Percentiles rank a stretch among this genome's conserved stretches.
These are phyloP conservation scores for Pharmacophagus antenor DNA, from an alignment of 2,888 invertebrate genomes.

Conservation along the genomic window DNA sequence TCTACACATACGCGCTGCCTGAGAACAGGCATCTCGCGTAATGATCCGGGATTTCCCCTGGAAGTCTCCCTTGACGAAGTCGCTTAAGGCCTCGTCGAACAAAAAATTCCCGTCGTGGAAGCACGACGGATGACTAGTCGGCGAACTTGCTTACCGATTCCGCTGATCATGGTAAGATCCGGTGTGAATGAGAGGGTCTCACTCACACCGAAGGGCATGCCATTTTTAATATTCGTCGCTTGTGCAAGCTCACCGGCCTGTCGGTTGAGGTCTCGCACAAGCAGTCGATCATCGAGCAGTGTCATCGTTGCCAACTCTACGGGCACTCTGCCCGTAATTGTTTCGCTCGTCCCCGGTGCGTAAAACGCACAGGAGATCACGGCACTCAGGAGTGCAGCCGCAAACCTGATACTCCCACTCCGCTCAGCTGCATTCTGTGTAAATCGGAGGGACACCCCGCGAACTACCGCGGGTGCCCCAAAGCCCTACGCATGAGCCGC, in stretches of 20 bases:
- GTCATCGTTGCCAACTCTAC: constrained; percentile 26
- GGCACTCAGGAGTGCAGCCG: constrained; percentile 13
- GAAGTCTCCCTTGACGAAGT: too few relatives aligned
- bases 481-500: constrained; percentile 11
- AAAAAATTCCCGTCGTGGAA: background rate
- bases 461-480: constrained; percentile 27
- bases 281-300: background rate
- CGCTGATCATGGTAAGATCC: too few relatives aligned
- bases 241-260: constrained; percentile 17
- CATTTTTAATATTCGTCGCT: constrained; percentile 14
- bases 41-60: too few relatives aligned
- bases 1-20: too few relatives aligned
- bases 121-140: too few relatives aligned
- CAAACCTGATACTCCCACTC: background rate
- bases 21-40: too few relatives aligned
- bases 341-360: constrained; percentile 28
- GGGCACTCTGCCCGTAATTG: too few relatives aligned
- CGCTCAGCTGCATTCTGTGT: constrained; percentile 24
- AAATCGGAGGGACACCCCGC: constrained; percentile 20
- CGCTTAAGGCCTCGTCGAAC: background rate
- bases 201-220: background rate
- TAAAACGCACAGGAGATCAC: constrained; percentile 30
- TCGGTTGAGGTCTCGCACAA: constrained; percentile 7
- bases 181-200: too few relatives aligned
- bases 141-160: too few relatives aligned